Conservation (phyloP, 37 sponge, comb jelly and placozoan species). For the Crambe crambe region DNA sequence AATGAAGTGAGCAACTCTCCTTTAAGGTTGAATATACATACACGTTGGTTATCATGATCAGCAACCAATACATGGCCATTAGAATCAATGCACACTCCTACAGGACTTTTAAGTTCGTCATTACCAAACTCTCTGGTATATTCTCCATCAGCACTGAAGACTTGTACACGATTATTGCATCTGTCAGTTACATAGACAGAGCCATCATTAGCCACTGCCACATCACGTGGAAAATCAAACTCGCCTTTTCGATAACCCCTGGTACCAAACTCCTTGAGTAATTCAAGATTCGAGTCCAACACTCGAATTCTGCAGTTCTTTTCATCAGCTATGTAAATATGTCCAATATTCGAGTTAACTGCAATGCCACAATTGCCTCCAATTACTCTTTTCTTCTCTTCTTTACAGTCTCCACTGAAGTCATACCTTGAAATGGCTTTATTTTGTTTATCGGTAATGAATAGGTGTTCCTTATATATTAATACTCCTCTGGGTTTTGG, state of each 20-base stretch:
- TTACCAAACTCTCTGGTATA: background rate
- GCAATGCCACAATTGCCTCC: constrained; percentile 38
- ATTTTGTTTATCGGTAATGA: constrained; percentile 26
- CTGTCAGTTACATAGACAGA: background rate
- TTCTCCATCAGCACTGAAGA: background rate
- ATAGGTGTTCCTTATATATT: constrained; percentile 3
- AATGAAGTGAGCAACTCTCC: background rate
- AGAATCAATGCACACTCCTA: background rate
- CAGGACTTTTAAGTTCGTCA: background rate
- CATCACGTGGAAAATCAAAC: background rate
- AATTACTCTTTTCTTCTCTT: constrained; percentile 21
- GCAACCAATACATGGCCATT: background rate
- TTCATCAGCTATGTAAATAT: constrained; percentile 47
- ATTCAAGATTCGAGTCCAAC: constrained; percentile 42
- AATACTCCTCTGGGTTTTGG: constrained; percentile 24
- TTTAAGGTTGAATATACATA: background rate
- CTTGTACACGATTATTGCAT: background rate
- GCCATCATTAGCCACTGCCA: background rate
- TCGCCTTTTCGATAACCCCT: no score
- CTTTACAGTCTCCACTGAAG: constrained; percentile 38
- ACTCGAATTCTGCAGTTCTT: constrained; percentile 61
- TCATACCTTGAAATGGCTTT: constrained; percentile 42
- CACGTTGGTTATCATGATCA: background rate
- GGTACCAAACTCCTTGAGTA: constrained; percentile 17
- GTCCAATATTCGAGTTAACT: constrained; percentile 7